phyloP scores from a whole-genome alignment of 2,113 vertebrate genomes.

The Anhinga rufa region DNA sequence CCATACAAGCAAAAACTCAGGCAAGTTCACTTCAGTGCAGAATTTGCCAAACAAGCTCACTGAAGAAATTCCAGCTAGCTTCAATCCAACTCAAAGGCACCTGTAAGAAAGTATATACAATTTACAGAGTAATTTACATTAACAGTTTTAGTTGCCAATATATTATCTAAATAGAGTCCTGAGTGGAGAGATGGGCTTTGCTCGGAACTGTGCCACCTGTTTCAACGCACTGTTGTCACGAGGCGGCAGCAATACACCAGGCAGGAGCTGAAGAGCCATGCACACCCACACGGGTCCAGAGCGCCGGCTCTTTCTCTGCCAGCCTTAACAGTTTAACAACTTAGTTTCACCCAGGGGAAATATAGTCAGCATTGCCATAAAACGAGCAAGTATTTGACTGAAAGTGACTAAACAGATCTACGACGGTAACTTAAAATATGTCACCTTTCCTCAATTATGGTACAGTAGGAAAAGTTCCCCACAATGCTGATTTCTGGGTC shows the following conservation, averaged over 20 bases:
- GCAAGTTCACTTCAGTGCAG: neutral
- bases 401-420: neutral
- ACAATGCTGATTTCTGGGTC: accelerated
- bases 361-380: neutral
- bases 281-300: accelerated
- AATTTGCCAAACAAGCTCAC: neutral
- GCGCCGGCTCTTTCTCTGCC: neutral
- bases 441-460: neutral
- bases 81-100: neutral
- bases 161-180: neutral
- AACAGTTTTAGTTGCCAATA: neutral
- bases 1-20: neutral
- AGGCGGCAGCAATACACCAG: constrained; percentile 8
- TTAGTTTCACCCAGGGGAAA: neutral
- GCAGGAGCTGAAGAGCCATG: neutral
- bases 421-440: accelerated
- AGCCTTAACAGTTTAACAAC: accelerated
- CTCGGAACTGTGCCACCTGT: accelerated
- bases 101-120: neutral
- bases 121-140: neutral
- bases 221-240: neutral
- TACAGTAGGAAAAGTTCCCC: neutral
- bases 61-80: neutral
- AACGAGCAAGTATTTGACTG: neutral
- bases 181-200: neutral